Percentiles rank a stretch among this genome's conserved stretches.
These are phyloP conservation scores for Noctuana brunneofusca DNA, from an alignment of 2,888 invertebrate species.

Conservation along the genomic window DNA sequence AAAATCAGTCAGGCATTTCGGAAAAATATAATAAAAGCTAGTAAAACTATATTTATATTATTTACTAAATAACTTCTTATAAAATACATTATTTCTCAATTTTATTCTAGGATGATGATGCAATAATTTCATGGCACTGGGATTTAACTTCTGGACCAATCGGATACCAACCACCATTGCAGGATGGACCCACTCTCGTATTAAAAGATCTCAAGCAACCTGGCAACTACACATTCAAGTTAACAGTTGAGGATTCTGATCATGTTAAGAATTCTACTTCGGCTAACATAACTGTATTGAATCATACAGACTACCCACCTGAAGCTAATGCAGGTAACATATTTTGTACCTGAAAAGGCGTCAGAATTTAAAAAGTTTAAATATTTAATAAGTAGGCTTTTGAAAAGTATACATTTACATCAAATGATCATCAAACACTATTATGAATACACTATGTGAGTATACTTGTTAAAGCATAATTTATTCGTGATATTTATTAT, in stretches of 20 bases:
- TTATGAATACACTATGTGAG: background rate
- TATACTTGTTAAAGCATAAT: conserved; percentile 6
- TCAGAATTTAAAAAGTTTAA: too few species aligned
- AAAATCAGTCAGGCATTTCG: too few species aligned
- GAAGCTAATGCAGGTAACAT: conserved; percentile 92
- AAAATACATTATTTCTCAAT: background rate
- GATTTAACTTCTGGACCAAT: conserved; percentile 94
- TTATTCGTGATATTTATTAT: conserved; percentile 13
- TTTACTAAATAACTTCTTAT: too few species aligned
- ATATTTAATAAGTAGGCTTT: too few species aligned
- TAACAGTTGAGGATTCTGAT: conserved; percentile 96
- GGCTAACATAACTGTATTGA: conserved; percentile 94
- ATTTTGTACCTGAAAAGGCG: too few species aligned
- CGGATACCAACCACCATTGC: conserved; percentile 90
- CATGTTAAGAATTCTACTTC: conserved; percentile 92
- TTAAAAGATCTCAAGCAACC: conserved; percentile 92
- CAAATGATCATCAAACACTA: background rate
- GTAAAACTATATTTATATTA: too few species aligned
- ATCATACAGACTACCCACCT: conserved; percentile 96
- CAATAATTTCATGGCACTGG: conserved; percentile 95
- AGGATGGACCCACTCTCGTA: conserved; percentile 91
- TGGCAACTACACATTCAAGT: conserved; percentile 94
- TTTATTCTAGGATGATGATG: conserved; percentile 86
- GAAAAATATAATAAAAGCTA: too few species aligned
- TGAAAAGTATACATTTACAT: too few species aligned